phyloP scores from a whole-genome alignment of 2,888 invertebrate species.

The Xanthia icteritia region DNA sequence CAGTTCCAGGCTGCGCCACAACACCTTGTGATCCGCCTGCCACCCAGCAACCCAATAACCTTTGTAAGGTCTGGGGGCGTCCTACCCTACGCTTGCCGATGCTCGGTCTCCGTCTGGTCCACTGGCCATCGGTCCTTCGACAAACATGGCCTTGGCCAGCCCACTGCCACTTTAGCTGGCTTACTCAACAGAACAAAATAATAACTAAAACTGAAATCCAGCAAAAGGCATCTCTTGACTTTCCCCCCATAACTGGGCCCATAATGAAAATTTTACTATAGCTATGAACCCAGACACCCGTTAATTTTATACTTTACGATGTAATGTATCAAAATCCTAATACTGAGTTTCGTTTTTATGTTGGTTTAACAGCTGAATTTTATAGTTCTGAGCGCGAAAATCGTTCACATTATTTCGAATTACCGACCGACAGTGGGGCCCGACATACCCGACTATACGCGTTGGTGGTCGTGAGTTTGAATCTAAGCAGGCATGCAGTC shows the following conservation, averaged over 20 bases:
- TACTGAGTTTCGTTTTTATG: constrained; percentile 61
- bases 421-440: background rate
- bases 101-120: too few relatives aligned
- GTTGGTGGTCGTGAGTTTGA: background rate
- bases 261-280: constrained; percentile 64
- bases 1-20: too few relatives aligned
- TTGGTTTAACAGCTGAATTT: constrained; percentile 57
- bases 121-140: too few relatives aligned
- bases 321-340: constrained; percentile 64
- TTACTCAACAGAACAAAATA: background rate
- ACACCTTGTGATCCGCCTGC: too few relatives aligned
- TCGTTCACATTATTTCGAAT: constrained; percentile 27
- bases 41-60: too few relatives aligned
- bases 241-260: constrained; percentile 24
- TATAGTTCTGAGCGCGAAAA: constrained; percentile 53
- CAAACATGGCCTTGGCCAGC: too few relatives aligned
- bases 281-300: constrained; percentile 52
- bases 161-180: background rate
- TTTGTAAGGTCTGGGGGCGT: too few relatives aligned
- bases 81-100: too few relatives aligned
- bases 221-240: constrained; percentile 24
- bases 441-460: background rate
- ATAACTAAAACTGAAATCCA: background rate
- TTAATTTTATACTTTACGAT: constrained; percentile 64
- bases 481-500: background rate